Percentiles rank a stretch among this genome's conserved stretches.
Evolutionary conservation across 2,113 vertebrate genomes (phyloP).

Genomic region (Pseudonaja textilis): DNA sequence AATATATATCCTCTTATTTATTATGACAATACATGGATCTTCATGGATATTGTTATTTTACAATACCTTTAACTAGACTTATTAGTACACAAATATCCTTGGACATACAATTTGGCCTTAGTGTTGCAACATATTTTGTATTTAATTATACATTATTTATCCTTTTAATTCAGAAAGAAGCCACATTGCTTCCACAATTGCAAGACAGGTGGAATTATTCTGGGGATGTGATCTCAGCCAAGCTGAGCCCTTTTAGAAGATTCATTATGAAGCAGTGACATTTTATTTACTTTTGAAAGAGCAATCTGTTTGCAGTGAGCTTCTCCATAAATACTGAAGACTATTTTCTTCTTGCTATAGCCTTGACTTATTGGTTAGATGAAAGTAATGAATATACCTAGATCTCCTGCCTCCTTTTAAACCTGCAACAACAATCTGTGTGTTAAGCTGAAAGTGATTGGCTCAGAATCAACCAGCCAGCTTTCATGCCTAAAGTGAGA

Average conservation of each 20-base stretch:
- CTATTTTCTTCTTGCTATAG: background rate
- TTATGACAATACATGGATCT: background rate
- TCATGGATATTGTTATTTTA: background rate
- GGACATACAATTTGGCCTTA: slow-evolving; percentile 6
- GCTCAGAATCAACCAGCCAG: background rate
- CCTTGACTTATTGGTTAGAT: background rate
- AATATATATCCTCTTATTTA: background rate
- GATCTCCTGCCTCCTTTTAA: background rate
- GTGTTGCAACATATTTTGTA: background rate
- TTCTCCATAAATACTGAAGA: background rate
- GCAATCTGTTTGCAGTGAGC: background rate
- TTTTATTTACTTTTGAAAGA: background rate
- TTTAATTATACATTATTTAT: background rate
- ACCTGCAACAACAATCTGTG: background rate
- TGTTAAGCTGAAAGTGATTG: background rate
- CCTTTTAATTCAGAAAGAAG: background rate
- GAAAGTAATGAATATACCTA: background rate
- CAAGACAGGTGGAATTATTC: background rate
- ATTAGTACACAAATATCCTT: background rate
- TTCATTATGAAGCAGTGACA: background rate
- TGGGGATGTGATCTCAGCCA: background rate
- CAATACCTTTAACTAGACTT: background rate
- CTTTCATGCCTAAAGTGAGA: background rate
- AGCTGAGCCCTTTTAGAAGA: background rate
- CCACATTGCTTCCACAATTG: background rate